Evolutionary conservation across 2,113 vertebrate genomes (phyloP).

Genomic region (Lagopus muta): DNA sequence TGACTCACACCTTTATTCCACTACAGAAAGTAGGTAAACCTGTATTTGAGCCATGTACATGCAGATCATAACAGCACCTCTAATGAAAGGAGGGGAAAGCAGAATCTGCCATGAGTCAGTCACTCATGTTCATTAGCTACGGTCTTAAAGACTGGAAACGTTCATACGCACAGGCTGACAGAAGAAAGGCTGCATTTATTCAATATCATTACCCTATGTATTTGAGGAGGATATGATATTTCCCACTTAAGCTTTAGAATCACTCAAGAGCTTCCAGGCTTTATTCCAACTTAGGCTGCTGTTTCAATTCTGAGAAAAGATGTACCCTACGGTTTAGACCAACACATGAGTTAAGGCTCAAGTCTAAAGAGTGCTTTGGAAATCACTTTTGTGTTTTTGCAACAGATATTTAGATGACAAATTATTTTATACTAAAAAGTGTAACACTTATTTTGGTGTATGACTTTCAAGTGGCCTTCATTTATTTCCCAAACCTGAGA

Average conservation of each 20-base stretch:
- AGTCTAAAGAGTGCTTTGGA: not conserved
- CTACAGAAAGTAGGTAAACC: not conserved
- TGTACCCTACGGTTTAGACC: not conserved
- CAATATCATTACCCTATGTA: not conserved
- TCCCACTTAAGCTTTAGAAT: not conserved
- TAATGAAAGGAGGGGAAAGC: not conserved
- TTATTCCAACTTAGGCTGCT: not conserved
- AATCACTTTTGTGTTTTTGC: not conserved
- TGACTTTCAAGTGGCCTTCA: not conserved
- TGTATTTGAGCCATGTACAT: accelerated
- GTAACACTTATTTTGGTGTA: not conserved
- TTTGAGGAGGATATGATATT: not conserved
- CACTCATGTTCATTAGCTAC: not conserved
- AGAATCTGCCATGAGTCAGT: not conserved
- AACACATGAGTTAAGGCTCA: not conserved
- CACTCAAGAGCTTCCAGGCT: not conserved
- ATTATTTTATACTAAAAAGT: not conserved
- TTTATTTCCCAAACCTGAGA: not conserved
- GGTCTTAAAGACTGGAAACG: not conserved
- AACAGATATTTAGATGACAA: not conserved
- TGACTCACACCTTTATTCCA: not conserved
- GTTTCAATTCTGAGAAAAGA: not conserved
- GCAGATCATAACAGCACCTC: not conserved
- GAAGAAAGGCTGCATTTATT: not conserved
- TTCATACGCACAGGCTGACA: not conserved